Evolutionary conservation across 2,888 invertebrate genomes (phyloP).

Genomic region (Galeruca laticollis): DNA sequence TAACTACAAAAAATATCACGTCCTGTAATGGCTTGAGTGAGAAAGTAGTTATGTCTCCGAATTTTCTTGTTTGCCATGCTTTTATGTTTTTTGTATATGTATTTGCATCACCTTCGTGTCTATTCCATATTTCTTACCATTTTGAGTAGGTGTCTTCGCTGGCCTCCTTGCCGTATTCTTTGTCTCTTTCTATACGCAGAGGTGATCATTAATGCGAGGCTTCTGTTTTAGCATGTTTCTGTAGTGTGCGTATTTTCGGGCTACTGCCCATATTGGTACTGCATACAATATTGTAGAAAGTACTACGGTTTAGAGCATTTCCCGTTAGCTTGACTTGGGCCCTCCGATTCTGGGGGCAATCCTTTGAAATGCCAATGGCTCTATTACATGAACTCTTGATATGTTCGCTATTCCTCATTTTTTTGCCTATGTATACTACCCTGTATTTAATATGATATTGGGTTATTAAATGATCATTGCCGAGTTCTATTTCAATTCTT

Average conservation of each 20-base stretch:
- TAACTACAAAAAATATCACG: background rate
- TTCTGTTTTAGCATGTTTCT: slow-evolving; percentile 34
- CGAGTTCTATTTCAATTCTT: background rate
- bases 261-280: too few species aligned
- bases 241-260: too few species aligned
- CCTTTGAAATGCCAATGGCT: too few species aligned
- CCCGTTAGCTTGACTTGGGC: background rate
- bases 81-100: background rate
- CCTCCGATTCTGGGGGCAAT: slow-evolving; percentile 23
- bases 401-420: slow-evolving; percentile 31
- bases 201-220: slow-evolving; percentile 26
- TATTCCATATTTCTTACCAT: background rate
- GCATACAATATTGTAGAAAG: too few species aligned
- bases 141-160: background rate
- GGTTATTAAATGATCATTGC: background rate
- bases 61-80: background rate
- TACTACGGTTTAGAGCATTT: slow-evolving; percentile 3
- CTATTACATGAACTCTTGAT: too few species aligned
- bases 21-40: background rate
- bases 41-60: background rate
- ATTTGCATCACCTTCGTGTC: background rate
- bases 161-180: background rate
- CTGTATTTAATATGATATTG: slow-evolving; percentile 10
- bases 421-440: slow-evolving; percentile 24
- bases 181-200: slow-evolving; percentile 34